These are phyloP conservation scores for Pyrrhosoma nymphula DNA, from an alignment of 2,888 invertebrate species.

Conservation along the genomic window DNA sequence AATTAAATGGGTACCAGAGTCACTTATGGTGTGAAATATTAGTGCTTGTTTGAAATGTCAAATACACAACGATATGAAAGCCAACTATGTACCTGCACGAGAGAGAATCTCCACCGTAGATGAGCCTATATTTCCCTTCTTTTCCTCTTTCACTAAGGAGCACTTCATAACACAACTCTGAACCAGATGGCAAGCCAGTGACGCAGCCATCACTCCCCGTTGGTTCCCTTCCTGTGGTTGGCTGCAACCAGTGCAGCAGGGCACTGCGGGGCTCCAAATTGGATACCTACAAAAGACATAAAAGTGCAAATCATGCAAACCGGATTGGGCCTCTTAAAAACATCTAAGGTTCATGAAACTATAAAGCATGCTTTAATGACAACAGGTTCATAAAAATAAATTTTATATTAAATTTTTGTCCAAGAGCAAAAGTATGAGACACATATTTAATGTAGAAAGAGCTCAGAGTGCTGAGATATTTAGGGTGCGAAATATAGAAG, in stretches of 20 bases:
- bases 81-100: slow-evolving; percentile 83
- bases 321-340: too few relatives aligned
- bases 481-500: too few relatives aligned
- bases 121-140: slow-evolving; percentile 91
- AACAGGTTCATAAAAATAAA: too few relatives aligned
- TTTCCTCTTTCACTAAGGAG: slow-evolving; percentile 88
- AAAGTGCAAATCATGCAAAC: not conserved
- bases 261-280: slow-evolving; percentile 92
- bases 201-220: slow-evolving; percentile 77
- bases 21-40: too few relatives aligned
- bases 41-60: too few relatives aligned
- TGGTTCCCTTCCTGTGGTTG: slow-evolving; percentile 77
- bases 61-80: not conserved
- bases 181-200: slow-evolving; percentile 75
- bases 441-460: too few relatives aligned
- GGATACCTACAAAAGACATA: slow-evolving; percentile 82
- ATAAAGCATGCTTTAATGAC: too few relatives aligned
- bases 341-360: too few relatives aligned
- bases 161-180: slow-evolving; percentile 89
- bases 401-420: too few relatives aligned
- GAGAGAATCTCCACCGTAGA: slow-evolving; percentile 88
- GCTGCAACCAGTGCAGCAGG: slow-evolving; percentile 90
- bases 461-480: too few relatives aligned
- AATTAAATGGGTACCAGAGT: too few relatives aligned
- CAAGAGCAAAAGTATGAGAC: too few relatives aligned